phyloP scores from a whole-genome alignment of 2,888 invertebrate species.

The Onthophagus sagittarius region DNA sequence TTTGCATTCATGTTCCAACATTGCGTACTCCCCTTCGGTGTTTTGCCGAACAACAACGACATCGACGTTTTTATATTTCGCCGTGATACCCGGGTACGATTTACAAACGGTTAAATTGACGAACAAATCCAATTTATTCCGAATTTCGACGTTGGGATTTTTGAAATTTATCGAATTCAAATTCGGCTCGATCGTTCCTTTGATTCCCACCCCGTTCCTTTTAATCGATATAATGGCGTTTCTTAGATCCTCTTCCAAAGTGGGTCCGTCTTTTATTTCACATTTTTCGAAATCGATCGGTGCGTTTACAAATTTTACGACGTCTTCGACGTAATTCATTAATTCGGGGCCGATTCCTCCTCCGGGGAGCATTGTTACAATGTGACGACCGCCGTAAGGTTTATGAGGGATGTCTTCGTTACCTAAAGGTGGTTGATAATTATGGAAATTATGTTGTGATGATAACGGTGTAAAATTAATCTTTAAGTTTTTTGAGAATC shows the following conservation, averaged over 20 bases:
- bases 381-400: conserved; percentile 29
- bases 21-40: conserved; percentile 63
- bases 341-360: conserved; percentile 41
- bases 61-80: conserved; percentile 50
- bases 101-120: conserved; percentile 56
- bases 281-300: conserved; percentile 44
- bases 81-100: conserved; percentile 51
- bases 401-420: conserved; percentile 23
- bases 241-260: conserved; percentile 28
- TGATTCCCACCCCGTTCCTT: conserved; percentile 39
- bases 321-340: conserved; percentile 36
- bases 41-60: conserved; percentile 60
- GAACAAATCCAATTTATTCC: conserved; percentile 55
- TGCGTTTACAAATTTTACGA: conserved; percentile 36
- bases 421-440: background rate
- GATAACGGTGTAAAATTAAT: background rate
- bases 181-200: conserved; percentile 31
- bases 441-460: background rate
- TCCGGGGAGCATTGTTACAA: conserved; percentile 35
- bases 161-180: conserved; percentile 10
- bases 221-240: conserved; percentile 37
- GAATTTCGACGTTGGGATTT: conserved; percentile 53
- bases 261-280: conserved; percentile 26
- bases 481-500: too few relatives aligned
- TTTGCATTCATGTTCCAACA: conserved; percentile 60